A percentile compares a stretch with the other conserved stretches of the same genome.
Conservation (phyloP, 2,113 vertebrate species). For the Naja naja region DNA sequence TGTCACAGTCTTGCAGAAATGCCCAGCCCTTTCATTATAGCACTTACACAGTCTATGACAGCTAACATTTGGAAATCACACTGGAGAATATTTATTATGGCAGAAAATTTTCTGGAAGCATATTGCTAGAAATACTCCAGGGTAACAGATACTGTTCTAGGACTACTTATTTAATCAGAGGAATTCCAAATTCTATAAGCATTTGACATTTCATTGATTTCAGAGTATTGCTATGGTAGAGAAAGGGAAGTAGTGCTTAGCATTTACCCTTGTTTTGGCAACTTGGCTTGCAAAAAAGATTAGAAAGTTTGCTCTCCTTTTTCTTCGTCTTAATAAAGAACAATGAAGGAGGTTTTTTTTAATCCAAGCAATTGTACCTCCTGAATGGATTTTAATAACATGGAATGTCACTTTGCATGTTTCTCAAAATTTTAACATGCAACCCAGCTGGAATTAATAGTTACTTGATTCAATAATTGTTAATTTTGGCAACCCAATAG, state of each 20-base stretch:
- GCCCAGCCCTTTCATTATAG: constrained; percentile 32
- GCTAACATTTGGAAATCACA: constrained; percentile 32
- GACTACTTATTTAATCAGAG: constrained; percentile 26
- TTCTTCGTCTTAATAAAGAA: background rate
- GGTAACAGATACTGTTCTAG: constrained; percentile 38
- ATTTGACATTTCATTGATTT: accelerated
- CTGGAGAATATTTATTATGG: constrained; percentile 25
- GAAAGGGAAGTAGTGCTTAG: background rate
- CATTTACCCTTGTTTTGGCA: background rate
- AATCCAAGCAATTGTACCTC: too few relatives aligned
- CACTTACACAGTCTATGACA: constrained; percentile 32
- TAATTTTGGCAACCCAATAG: background rate
- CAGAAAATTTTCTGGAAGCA: constrained; percentile 45
- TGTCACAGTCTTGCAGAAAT: constrained; percentile 60
- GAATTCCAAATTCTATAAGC: background rate
- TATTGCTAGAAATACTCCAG: background rate
- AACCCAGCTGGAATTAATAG: background rate
- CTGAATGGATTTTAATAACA: background rate
- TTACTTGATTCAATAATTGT: background rate
- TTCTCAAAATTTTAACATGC: background rate
- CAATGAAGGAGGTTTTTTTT: background rate
- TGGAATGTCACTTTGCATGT: background rate
- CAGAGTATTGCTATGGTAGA: background rate
- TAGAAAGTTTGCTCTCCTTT: background rate
- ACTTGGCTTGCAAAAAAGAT: background rate